Evolutionary conservation across 53 echinoderm and acorn worm genomes (phyloP).

Genomic region (Stichopus horrens): DNA sequence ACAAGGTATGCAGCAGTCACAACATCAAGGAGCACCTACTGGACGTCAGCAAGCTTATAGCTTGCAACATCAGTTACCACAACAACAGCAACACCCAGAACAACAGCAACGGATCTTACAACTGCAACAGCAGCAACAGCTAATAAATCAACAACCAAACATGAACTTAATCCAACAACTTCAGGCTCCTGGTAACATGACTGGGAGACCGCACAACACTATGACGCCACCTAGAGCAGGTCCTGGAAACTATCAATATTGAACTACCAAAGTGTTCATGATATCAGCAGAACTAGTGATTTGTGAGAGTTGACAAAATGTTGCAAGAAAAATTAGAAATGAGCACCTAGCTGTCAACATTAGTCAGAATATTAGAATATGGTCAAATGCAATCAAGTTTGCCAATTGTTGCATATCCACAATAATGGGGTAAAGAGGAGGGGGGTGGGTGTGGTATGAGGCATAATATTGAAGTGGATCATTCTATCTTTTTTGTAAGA

Average conservation of each 20-base stretch:
- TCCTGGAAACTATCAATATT: conserved; percentile 21
- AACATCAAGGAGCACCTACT: neutral
- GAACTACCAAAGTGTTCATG: too few species aligned
- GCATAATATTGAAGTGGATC: too few species aligned
- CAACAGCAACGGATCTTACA: conserved; percentile 37
- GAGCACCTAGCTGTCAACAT: too few species aligned
- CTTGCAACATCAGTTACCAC: conserved; percentile 15
- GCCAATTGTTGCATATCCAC: too few species aligned
- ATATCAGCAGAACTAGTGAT: too few species aligned
- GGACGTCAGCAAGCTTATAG: neutral
- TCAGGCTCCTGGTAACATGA: conserved; percentile 20
- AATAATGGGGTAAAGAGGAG: too few species aligned
- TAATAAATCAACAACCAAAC: conserved; percentile 27
- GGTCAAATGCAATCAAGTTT: too few species aligned
- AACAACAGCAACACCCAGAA: conserved; percentile 38
- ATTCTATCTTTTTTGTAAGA: too few species aligned
- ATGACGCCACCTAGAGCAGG: conserved; percentile 26
- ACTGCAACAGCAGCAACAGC: conserved; percentile 47
- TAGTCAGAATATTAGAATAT: too few species aligned
- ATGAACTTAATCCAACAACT: conserved; percentile 35
- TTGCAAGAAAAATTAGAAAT: too few species aligned
- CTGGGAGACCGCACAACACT: conserved; percentile 19
- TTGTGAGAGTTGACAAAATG: too few species aligned
- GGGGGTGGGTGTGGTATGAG: too few species aligned
- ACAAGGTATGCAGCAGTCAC: conserved; percentile 25